Evolutionary conservation across 2,888 invertebrate genomes (phyloP).

Genomic region (Leptogaster cylindrica): DNA sequence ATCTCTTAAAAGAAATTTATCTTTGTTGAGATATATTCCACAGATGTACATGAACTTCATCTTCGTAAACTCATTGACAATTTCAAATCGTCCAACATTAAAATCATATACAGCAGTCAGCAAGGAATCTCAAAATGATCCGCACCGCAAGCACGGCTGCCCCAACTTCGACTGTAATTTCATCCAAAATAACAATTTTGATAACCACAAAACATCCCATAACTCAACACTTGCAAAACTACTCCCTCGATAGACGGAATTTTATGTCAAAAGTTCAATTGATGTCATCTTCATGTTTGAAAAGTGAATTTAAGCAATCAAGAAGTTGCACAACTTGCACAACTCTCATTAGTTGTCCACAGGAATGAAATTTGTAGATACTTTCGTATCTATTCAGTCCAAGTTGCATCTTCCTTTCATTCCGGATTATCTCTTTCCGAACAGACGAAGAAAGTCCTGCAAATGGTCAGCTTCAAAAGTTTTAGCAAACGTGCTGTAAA

Average conservation of each 20-base stretch:
- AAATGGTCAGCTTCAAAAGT: constrained; percentile 43
- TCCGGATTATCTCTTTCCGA: constrained; percentile 37
- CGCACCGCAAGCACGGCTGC: not conserved
- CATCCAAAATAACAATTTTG: constrained; percentile 3
- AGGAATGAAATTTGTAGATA: constrained; percentile 34
- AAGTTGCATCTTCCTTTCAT: constrained; percentile 13
- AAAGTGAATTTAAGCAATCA: constrained; percentile 36
- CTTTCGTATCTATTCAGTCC: constrained; percentile 14
- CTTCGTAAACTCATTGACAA: no score
- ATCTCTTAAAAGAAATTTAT: no score
- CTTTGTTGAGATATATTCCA: no score
- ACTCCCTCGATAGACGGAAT: constrained; percentile 8
- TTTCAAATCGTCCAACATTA: no score
- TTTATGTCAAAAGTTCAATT: constrained; percentile 43
- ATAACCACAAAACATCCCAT: constrained; percentile 10
- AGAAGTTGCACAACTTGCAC: constrained; percentile 33
- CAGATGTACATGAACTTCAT: no score
- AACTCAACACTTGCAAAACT: not conserved
- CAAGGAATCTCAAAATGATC: not conserved
- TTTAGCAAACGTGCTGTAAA: constrained; percentile 42
- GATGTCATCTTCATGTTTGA: constrained; percentile 38
- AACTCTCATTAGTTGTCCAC: constrained; percentile 36
- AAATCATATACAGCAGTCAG: no score
- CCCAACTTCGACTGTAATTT: not conserved
- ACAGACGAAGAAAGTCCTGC: constrained; percentile 39